A percentile compares a stretch with the other conserved stretches of the same genome.
phyloP scores from a whole-genome alignment of 92 coral and sea anemone species.

The Parazoanthus darwini region DNA sequence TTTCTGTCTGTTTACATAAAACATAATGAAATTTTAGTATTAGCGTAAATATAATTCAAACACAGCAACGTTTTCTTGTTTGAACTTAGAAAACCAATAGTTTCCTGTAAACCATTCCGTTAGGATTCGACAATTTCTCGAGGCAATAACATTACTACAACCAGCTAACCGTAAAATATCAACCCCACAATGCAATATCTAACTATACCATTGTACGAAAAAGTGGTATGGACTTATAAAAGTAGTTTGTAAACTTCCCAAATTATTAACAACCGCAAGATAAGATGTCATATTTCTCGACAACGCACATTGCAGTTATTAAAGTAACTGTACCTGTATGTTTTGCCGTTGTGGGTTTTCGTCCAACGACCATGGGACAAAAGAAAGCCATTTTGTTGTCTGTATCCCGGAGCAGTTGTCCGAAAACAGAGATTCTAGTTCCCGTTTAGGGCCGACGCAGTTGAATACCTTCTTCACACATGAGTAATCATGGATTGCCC shows the following conservation, averaged over 20 bases:
- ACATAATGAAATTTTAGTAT: slow-evolving; percentile 23
- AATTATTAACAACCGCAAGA: background rate
- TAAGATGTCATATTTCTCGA: background rate
- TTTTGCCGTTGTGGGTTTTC: slow-evolving; percentile 50
- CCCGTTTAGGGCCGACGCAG: background rate
- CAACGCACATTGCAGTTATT: background rate
- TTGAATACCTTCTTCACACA: background rate
- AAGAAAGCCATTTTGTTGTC: slow-evolving; percentile 34
- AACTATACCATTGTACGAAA: no score
- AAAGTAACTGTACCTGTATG: slow-evolving; percentile 66
- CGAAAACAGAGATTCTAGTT: background rate
- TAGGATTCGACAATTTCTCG: background rate
- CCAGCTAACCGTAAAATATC: no score
- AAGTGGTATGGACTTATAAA: no score
- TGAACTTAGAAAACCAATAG: background rate
- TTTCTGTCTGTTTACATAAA: background rate
- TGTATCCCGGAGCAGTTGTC: background rate
- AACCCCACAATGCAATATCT: no score
- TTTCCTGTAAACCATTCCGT: no score
- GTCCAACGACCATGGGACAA: slow-evolving; percentile 54
- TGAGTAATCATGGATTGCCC: background rate
- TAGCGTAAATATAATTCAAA: slow-evolving; percentile 30
- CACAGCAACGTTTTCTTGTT: background rate
- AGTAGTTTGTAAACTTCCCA: background rate
- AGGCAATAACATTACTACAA: background rate